Base-by-base conservation (phyloP, 2,797 vertebrate species). In the Coilia nasus region DNA sequence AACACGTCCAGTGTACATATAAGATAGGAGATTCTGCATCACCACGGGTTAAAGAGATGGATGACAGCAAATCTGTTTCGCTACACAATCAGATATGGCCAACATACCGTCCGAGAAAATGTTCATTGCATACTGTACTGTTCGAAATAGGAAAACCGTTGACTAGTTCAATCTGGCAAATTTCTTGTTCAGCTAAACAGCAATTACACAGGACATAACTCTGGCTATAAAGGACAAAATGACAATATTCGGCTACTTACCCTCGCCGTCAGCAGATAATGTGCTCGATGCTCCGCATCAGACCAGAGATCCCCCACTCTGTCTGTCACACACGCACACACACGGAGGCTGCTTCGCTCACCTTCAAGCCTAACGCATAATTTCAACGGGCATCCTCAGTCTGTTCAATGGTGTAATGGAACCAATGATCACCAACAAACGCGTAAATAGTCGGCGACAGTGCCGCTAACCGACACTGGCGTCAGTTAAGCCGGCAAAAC, bases 251-350 rank as follows among this genome's bases (percentile, higher is more conserved):
- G 71, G 15, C 35, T 44, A 78, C 71, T 78, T 35, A 78, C 71
- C 71, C 71, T 17, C 7, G 35, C 71, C 71, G 71, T 78, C 71
- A 78, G 31, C 6, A 44, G 71, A 78, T 78, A 78, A 78, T 78
- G 71, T n/a, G 35, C 64, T 71, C 3, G 64, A 25, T 71, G 15
- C 41, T 41, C 71, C 71, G 71, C 71, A 78, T 78, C 71, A 78
- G 71, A 78, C 71, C 71, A 78, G 15, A 78, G 28, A 78, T 21
- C 9, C 71, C 71, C 50, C 50, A 10, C 50, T 54, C 71, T n/a
- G n/a, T n/a, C n/a, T n/a, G n/a, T n/a, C 71, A 9, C 71, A 78
- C 71, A 41, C 14, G 21, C 71, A 44, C 31, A 44, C 31, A 44
- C 71, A 41, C 71, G 21, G 31, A 44, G 67, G 28, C 67, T 15